phyloP scores from a whole-genome alignment of 2,113 vertebrate genomes.

The Catagonus wagneri region DNA sequence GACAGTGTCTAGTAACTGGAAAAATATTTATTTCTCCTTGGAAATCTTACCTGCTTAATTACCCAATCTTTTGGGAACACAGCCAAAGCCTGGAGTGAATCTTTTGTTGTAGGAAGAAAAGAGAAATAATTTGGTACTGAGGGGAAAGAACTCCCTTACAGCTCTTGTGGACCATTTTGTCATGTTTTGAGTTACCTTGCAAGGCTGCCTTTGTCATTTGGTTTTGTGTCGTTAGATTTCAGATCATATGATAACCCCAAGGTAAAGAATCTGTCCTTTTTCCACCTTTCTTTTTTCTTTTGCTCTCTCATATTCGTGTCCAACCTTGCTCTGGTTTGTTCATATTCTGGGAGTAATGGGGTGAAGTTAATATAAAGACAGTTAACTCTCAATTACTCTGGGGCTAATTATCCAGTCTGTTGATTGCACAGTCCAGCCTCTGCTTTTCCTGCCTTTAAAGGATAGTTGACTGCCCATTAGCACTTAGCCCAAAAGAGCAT shows the following conservation, averaged over 20 bases:
- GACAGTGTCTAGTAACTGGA: conserved; percentile 71
- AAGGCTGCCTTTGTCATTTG: conserved; percentile 32
- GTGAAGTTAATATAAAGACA: conserved; percentile 80
- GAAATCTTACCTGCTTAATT: conserved; percentile 79
- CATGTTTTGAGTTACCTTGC: conserved; percentile 42
- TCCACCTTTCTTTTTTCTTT: neutral
- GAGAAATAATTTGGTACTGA: conserved; percentile 65
- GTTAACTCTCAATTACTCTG: conserved; percentile 79
- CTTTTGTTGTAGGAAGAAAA: conserved; percentile 59
- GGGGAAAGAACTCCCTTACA: conserved; percentile 63
- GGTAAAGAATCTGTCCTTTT: conserved; percentile 32
- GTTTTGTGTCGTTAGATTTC: neutral
- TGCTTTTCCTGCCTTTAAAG: conserved; percentile 75
- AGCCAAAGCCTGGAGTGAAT: conserved; percentile 60
- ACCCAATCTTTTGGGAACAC: conserved; percentile 78
- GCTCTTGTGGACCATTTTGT: conserved; percentile 38
- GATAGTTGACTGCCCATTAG: conserved; percentile 71
- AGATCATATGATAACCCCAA: neutral
- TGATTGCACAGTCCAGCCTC: conserved; percentile 74
- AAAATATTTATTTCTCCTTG: conserved; percentile 81
- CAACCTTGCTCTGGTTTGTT: conserved; percentile 63
- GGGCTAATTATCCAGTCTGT: conserved; percentile 81
- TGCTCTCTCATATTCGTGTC: conserved; percentile 42
- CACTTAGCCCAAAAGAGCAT: conserved; percentile 65
- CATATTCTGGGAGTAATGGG: conserved; percentile 78